A percentile compares a stretch with the other conserved stretches of the same genome.
Conservation (phyloP, 2,888 invertebrate species). For the Escarpia spicata region DNA sequence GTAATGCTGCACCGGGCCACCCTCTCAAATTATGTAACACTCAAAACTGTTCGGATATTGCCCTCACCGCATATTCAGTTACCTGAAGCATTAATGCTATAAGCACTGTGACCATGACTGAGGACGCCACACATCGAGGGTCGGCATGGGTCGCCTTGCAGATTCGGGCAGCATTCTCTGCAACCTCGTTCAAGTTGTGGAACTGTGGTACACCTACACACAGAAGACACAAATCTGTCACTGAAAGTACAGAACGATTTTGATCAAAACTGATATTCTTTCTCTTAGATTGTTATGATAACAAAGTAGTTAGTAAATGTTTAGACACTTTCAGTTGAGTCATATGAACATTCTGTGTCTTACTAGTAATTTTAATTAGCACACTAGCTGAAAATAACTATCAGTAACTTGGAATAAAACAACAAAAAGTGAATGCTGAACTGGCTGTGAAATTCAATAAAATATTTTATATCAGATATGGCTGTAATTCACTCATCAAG, state of each 20-base stretch:
- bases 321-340: background rate
- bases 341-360: background rate
- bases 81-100: slow-evolving; percentile 62
- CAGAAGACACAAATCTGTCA: background rate
- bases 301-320: too few species aligned
- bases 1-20: too few species aligned
- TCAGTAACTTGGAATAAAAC: background rate
- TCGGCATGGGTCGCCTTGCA: slow-evolving; percentile 63
- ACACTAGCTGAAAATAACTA: too few species aligned
- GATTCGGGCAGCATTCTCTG: slow-evolving; percentile 55
- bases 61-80: background rate
- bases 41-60: too few species aligned
- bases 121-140: slow-evolving; percentile 57
- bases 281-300: too few species aligned
- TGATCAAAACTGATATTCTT: background rate
- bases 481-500: too few species aligned
- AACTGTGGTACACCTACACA: slow-evolving; percentile 57
- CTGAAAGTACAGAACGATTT: background rate
- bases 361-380: too few species aligned
- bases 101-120: slow-evolving; percentile 56
- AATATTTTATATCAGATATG: too few species aligned
- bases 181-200: slow-evolving; percentile 54
- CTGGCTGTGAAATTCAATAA: too few species aligned
- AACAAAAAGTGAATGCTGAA: background rate
- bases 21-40: too few species aligned